Base-by-base conservation (phyloP, 2,888 invertebrate genomes). In the Polymixis lichenea region DNA sequence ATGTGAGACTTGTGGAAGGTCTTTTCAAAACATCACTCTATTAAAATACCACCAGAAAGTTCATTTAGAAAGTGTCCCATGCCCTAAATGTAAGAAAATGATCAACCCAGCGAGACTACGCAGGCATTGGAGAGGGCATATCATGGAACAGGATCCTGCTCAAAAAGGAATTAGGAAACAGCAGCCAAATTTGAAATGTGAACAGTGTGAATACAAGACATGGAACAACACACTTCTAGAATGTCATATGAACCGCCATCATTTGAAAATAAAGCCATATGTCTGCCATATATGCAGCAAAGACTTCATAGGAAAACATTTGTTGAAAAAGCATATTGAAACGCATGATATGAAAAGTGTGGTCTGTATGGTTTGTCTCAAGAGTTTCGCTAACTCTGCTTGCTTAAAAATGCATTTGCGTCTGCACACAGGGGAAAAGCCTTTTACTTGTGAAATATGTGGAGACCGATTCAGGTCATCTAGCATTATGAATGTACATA, bases 371-470 rank as follows among this genome's bases (percentile, higher is more conserved):
- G 84, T 86, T 0, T 92, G 92, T 49, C 80, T 87, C 0, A 92
- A 92, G 72, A 92, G 88, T 62, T 92, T 92, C 72, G 91, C 91
- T 0, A 92, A 92, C 66, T 89, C 88, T 22, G 89, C 89, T 0
- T 92, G 91, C 67, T 72, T 93, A 15, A 90, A 91, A 73, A 90
- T 92, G 90, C 93, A 93, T 84, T 76, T 90, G 5, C 86, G 92
- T n/a, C 74, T 91, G 6, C 93, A 93, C 28, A 93, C 93, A 0
- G 92, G 92, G 0, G 93, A 93, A 69, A 86, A 86, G n/a, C 93
- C 93, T 0, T 92, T 93, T 6, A 77, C 89, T 22, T 93, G 93
- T 80, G 91, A 93, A 49, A 84, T 91, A 8, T 93, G 93, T 56
- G 89, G 86, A 0, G 89, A 91, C 51, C 88, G 87, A 53, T 93